Evolutionary conservation across 1,140 invertebrate genomes (phyloP), one percentile per base, ranked within the genome.

Genomic region (Megalonaias nervosa): DNA sequence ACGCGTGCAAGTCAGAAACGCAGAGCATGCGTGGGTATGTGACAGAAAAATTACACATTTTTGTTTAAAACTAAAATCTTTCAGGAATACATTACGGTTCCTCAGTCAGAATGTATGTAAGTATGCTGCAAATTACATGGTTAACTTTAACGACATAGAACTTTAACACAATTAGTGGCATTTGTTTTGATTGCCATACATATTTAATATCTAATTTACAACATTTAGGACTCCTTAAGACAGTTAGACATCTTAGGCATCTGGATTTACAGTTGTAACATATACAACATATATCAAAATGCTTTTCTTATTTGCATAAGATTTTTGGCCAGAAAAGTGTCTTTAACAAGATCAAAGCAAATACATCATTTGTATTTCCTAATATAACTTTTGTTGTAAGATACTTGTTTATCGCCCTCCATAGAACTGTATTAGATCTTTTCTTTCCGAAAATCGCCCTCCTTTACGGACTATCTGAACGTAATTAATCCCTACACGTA

Each of bases 401-500:
- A 48, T 48, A 48, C 6, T 48, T 6, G 11, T 48, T 48, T 48
- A 48, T 48, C 38, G 38, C 9, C 38, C 2, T 48, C 38, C 11
- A 1, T 48, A 48, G 38, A 48, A 11, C 6, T 48, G 38, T 9
- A 4, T 55, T 26, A 4, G 3, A 0, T 16, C 59, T 58, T 72
- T 21, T n/a, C 16, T 65, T 71, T 21, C 57, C 71, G 75, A 71
- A 17, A 48, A 23, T 13, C 21, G 1, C 75, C 75, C 38, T 38
- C 68, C 12, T 67, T 77, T 17, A 26, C 26, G 26, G 69, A 71
- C 60, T 77, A 77, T 21, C 55, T 77, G n/a, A 67, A 71, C 26
- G 38, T 71, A 26, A 61, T 55, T 19, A 71, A 71, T 67, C 75
- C 75, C 6, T 71, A 77, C 64, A 71, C 61, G 5, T 67, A 66